A percentile compares a stretch with the other conserved stretches of the same genome.
phyloP scores from a whole-genome alignment of 2,113 vertebrate genomes.

The Perca schrenkii region DNA sequence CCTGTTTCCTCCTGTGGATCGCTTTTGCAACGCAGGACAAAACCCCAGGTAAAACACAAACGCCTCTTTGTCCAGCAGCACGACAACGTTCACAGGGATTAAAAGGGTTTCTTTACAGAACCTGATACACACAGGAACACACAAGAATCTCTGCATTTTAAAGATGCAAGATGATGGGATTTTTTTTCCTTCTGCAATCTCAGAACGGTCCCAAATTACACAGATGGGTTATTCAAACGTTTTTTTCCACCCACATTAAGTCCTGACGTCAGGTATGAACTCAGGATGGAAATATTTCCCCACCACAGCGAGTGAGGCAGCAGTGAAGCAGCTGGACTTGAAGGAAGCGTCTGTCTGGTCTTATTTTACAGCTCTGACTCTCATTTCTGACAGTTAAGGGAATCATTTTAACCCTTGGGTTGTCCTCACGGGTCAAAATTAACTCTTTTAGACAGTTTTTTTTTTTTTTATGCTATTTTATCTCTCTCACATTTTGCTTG shows the following conservation, averaged over 20 bases:
- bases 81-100: background rate
- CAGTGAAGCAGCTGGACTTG: background rate
- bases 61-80: constrained; percentile 52
- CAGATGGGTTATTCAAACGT: background rate
- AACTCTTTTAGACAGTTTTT: too few relatives aligned
- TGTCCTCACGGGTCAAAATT: too few relatives aligned
- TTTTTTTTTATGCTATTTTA: too few relatives aligned
- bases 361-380: background rate
- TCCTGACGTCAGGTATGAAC: constrained; percentile 12
- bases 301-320: background rate
- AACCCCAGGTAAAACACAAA: constrained; percentile 75
- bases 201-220: background rate
- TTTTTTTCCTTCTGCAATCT: background rate
- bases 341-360: constrained; percentile 15
- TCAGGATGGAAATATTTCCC: constrained; percentile 16
- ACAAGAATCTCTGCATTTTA: background rate
- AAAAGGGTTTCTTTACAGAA: constrained; percentile 22
- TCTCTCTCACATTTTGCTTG: too few relatives aligned
- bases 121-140: constrained; percentile 3
- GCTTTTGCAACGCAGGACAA: constrained; percentile 59
- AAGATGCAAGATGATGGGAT: background rate
- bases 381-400: background rate
- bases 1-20: constrained; percentile 66
- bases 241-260: background rate
- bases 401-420: too few relatives aligned